Percentiles rank a stretch among this genome's conserved stretches.
Conservation (phyloP, 2,888 invertebrate genomes). For the Erebia aethiops region DNA sequence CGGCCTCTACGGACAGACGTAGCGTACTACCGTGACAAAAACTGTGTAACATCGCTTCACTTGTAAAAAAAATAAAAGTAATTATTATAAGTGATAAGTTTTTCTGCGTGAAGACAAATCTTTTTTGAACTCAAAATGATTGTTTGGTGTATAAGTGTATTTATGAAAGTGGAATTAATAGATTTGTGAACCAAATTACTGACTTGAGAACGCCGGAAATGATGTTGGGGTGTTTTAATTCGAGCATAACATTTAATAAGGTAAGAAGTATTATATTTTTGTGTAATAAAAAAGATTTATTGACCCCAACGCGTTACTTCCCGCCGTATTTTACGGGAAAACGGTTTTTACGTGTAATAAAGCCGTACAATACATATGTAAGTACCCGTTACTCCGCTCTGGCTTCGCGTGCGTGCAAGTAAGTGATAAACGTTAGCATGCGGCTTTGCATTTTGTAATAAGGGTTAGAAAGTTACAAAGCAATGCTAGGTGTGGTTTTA, state of each 20-base stretch:
- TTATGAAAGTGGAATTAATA: conserved; percentile 58
- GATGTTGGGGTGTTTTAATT: conserved; percentile 61
- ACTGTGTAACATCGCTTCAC: conserved; percentile 63
- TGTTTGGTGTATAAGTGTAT: conserved; percentile 49
- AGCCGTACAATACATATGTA: conserved; percentile 19
- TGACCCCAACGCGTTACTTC: conserved; percentile 12
- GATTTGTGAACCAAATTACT: conserved; percentile 63
- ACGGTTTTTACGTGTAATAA: conserved; percentile 18
- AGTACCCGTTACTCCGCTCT: conserved; percentile 30
- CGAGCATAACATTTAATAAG: conserved; percentile 64
- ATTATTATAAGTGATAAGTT: conserved; percentile 42
- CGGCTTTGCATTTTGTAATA: conserved; percentile 38
- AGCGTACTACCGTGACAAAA: conserved; percentile 42
- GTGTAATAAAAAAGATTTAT: conserved; percentile 25
- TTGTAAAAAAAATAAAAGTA: conserved; percentile 52
- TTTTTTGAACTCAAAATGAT: conserved; percentile 21
- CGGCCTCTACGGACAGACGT: conserved; percentile 53
- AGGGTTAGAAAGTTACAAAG: conserved; percentile 21
- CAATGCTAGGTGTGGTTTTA: not conserved
- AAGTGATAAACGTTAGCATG: conserved; percentile 40
- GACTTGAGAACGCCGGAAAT: conserved; percentile 65
- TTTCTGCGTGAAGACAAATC: conserved; percentile 23
- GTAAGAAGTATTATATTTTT: conserved; percentile 50
- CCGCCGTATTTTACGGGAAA: conserved; percentile 3
- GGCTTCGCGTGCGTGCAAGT: conserved; percentile 34